A percentile compares a stretch with the other conserved stretches of the same genome.
These are phyloP conservation scores for Psittacula echo DNA, from an alignment of 2,797 vertebrate genomes.

Conservation along the genomic window DNA sequence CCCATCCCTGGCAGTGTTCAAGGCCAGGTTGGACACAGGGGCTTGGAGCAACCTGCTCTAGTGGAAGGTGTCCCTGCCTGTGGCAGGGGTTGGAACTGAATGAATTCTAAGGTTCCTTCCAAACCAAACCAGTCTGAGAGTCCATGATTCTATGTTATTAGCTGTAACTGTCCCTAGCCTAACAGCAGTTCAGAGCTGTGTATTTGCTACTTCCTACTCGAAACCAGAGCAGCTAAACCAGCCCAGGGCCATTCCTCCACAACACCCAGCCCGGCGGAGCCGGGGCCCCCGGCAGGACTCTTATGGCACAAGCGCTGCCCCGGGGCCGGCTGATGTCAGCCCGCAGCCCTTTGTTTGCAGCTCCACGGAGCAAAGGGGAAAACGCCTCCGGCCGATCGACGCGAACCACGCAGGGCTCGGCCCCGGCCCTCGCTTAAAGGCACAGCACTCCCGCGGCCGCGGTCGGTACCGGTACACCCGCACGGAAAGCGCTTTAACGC, in stretches of 20 bases:
- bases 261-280: not conserved
- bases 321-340: conserved; percentile 81
- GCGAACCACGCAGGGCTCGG: not conserved
- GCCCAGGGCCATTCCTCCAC: not conserved
- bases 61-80: not conserved
- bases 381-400: conserved; percentile 80
- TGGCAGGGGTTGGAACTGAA: not conserved
- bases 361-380: conserved; percentile 90
- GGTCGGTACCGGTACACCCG: not conserved
- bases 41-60: not conserved
- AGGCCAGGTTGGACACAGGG: not conserved
- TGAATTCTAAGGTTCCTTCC: not conserved
- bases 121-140: not conserved
- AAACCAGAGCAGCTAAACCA: not conserved
- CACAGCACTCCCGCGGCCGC: not conserved
- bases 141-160: not conserved
- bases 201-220: not conserved
- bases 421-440: conserved; percentile 62
- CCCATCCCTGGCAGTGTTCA: no score
- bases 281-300: conserved; percentile 60
- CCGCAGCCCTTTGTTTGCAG: conserved; percentile 91
- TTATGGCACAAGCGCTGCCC: conserved; percentile 31
- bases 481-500: not conserved
- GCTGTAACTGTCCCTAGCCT: not conserved
- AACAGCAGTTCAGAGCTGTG: not conserved